Evolutionary conservation across 1,140 invertebrate species (phyloP).

Genomic region (Drosophila trapezifrons): DNA sequence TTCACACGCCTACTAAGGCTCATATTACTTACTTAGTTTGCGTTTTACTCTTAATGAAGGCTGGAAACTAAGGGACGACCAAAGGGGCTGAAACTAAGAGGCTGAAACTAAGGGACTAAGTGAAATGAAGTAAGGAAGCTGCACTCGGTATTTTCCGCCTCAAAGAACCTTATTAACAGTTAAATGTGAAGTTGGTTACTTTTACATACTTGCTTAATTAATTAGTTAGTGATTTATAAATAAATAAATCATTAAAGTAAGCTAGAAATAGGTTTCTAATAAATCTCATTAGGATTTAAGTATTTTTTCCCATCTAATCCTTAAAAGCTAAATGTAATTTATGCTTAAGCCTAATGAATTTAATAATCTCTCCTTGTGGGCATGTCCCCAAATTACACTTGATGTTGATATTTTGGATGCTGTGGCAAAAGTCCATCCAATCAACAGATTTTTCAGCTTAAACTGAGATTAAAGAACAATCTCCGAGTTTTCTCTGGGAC

Average conservation of each 20-base stretch:
- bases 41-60: constrained; percentile 53
- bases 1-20: constrained; percentile 76
- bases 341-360: neutral
- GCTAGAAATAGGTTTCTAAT: too few species aligned
- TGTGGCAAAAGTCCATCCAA: constrained; percentile 10
- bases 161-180: neutral
- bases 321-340: neutral
- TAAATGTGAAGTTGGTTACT: neutral
- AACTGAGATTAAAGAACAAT: constrained; percentile 24
- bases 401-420: constrained; percentile 10
- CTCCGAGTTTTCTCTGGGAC: neutral
- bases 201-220: too few species aligned
- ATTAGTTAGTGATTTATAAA: too few species aligned
- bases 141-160: neutral
- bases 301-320: neutral
- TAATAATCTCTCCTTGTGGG: too few species aligned
- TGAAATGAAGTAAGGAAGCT: neutral
- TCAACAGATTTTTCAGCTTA: constrained; percentile 19
- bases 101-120: too few species aligned
- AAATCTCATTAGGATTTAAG: too few species aligned
- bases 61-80: too few species aligned
- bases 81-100: too few species aligned
- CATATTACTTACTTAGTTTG: constrained; percentile 79
- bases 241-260: too few species aligned
- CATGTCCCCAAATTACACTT: constrained; percentile 1